Evolutionary conservation across 2,113 vertebrate genomes (phyloP), one percentile per base, ranked within the genome.

Genomic region (Dasyornis broadbenti): DNA sequence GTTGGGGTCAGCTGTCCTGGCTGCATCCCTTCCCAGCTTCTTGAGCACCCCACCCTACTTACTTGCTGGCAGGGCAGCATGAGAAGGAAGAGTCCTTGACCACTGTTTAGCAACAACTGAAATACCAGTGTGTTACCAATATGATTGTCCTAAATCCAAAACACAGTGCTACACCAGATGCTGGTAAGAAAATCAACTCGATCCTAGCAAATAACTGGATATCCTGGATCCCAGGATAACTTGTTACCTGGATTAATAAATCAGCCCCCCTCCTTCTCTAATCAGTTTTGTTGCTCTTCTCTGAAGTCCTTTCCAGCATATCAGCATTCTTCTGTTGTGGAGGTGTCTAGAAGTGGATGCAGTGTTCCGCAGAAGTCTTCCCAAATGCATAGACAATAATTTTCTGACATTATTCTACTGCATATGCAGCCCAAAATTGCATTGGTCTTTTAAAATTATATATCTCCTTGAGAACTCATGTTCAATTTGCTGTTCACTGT

Each of bases 401-500:
- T 92, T 96, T 86, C 76, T 93, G 80, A 71, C 49, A 35, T 83
- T 93, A 75, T 88, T 88, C 26, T 37, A 19, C 20, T 86, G 65
- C 37, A 72, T 81, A 72, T 1, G 1, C 60, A 84, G 60, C 28
- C 76, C 53, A 75, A 84, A 92, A 93, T 84, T 93, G 80, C 37
- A 42, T 72, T 0, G 1, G n/a, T 83, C 60, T 95, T 95, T 93
- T 93, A 83, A 89, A 90, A 60, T 49, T 13, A 90, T 90, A 15
- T 21, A 72, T 94, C 40, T 94, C 23, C 40, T 86, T 71, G 65
- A 81, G 83, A 92, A 57, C 40, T 61, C 11, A 2, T 60, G 83
- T 89, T 89, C 72, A 69, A 10, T 96, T 92, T 89, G 56, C 83
- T 86, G 72, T 79, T 93, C 7, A 5, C 76, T 93, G 83, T 93